Evolutionary conservation across 2,113 vertebrate species (phyloP), one percentile per base, ranked within the genome.

Genomic region (Collichthys lucidus): DNA sequence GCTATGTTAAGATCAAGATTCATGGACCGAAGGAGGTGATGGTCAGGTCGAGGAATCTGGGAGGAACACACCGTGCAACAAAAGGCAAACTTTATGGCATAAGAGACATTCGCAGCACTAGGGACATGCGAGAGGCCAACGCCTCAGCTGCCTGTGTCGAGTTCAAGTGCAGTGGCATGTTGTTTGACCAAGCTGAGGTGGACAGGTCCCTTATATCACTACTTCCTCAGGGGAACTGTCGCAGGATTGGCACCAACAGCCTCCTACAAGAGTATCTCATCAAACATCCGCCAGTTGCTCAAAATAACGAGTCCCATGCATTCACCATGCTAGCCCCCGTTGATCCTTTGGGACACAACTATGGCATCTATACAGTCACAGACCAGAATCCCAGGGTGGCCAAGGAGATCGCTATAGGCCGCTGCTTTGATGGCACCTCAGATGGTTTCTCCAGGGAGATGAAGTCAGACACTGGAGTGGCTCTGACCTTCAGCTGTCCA

Each of bases 281-380:
- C 56, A 96, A 97, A 26, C 98, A 98, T 80, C 96, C 97, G 0
- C 98, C 98, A 0, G 47, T 91, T 0, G 86, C 92, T 1, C 94
- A 92, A 4, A 83, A 92, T 47, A 97, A 97, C 0, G 96, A 98
- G 67, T 96, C 94, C 0, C 85, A 93, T 0, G 90, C 93, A 26
- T 98, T 99, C 88, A 88, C 92, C 89, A 98, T 99, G 98, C 85
- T 99, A 80, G 97, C 97, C 0, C 98, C 98, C 0, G 93, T 98
- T 0, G 98, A 99, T 87, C 97, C 98, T 0, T 86, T 99, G 52
- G 98, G 98, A n/a, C 98, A 99, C 94, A 99, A 99, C 91, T 99
- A 99, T 0, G 98, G 98, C 44, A 96, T 99, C 92, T 99, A 99
- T 90, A 99, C 98, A 0, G 98, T 99, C 84, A 99, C 97, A 1